Conservation (phyloP, 1,140 invertebrate species). For the Drosophila funebris region DNA sequence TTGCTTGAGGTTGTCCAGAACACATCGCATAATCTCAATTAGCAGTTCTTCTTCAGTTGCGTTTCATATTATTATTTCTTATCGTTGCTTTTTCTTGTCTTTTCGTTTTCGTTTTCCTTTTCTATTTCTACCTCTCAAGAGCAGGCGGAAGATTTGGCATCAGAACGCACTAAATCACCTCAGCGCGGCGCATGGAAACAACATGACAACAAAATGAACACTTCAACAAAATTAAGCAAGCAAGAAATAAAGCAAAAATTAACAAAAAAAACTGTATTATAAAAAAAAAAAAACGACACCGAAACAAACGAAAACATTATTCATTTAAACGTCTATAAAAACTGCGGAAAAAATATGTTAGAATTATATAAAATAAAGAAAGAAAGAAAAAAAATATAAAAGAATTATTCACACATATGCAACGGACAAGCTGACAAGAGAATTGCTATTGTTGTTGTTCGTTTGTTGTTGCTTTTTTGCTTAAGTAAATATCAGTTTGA, state of each 20-base stretch:
- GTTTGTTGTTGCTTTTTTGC: constrained; percentile 7
- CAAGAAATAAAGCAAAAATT: constrained; percentile 56
- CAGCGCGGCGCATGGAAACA: constrained; percentile 71
- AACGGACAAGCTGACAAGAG: constrained; percentile 50
- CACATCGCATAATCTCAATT: constrained; percentile 21
- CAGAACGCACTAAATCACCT: constrained; percentile 73
- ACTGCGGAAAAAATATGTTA: constrained; percentile 57
- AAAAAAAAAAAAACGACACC: constrained; percentile 46
- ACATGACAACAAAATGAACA: constrained; percentile 78
- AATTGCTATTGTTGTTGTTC: constrained; percentile 36
- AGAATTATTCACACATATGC: constrained; percentile 54
- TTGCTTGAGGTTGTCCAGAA: constrained; percentile 6
- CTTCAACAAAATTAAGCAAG: constrained; percentile 68
- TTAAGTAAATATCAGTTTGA: constrained; percentile 45
- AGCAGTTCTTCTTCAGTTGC: constrained; percentile 18
- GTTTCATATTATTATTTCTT: constrained; percentile 9
- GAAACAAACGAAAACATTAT: constrained; percentile 78
- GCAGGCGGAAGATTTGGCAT: constrained; percentile 76
- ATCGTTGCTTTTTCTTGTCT: constrained; percentile 7
- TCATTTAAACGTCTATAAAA: constrained; percentile 80
- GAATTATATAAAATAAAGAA: constrained; percentile 43
- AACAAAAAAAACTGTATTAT: constrained; percentile 21
- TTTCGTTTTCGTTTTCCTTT: constrained; percentile 17
- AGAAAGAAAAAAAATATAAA: constrained; percentile 29
- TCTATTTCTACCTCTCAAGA: constrained; percentile 19